A percentile compares a stretch with the other conserved stretches of the same genome.
phyloP scores from a whole-genome alignment of 2,113 vertebrate species.

The Amazona vittata region DNA sequence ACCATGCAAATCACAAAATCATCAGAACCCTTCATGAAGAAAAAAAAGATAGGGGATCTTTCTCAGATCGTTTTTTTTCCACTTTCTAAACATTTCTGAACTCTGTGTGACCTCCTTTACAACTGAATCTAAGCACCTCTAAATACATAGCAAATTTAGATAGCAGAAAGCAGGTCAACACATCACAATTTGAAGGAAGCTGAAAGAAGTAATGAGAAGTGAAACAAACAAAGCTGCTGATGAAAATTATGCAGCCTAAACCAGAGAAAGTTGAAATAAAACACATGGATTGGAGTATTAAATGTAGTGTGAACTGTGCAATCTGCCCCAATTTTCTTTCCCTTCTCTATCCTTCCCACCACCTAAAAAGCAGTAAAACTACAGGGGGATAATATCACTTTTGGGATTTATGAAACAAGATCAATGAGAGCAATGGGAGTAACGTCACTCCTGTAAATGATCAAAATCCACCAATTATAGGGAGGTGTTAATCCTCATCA shows the following conservation, averaged over 20 bases:
- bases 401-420: constrained; percentile 67
- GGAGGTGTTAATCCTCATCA: constrained; percentile 68
- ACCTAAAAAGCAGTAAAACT: constrained; percentile 57
- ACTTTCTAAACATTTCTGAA: constrained; percentile 79
- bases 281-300: neutral
- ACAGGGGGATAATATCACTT: constrained; percentile 36
- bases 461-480: constrained; percentile 61
- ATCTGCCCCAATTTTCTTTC: neutral
- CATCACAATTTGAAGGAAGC: constrained; percentile 35
- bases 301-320: neutral
- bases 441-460: constrained; percentile 63
- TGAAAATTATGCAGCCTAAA: constrained; percentile 56
- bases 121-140: constrained; percentile 68
- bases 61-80: constrained; percentile 26
- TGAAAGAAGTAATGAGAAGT: constrained; percentile 17
- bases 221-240: constrained; percentile 35
- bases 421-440: constrained; percentile 53
- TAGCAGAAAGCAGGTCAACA: constrained; percentile 13
- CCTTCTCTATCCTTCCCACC: neutral
- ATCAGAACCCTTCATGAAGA: neutral
- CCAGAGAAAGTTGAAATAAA: constrained; percentile 51
- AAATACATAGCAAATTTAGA: constrained; percentile 20
- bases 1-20: constrained; percentile 28
- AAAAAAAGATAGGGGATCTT: constrained; percentile 31
- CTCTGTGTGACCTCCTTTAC: constrained; percentile 77